A percentile compares a stretch with the other conserved stretches of the same genome.
phyloP scores from a whole-genome alignment of 2,113 vertebrate genomes.

The Paraplagusia blochii region DNA sequence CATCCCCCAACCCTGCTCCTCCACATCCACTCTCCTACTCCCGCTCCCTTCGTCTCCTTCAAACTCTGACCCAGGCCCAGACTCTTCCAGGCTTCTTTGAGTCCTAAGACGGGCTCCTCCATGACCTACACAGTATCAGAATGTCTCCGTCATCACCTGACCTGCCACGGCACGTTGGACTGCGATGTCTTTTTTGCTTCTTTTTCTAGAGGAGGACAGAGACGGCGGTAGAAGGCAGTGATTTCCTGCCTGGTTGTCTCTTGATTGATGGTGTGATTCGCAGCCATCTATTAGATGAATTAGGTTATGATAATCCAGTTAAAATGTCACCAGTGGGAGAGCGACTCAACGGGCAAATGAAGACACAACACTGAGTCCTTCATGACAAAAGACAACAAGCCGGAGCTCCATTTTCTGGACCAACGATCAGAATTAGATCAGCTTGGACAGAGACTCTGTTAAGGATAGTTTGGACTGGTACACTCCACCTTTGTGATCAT shows the following conservation, averaged over 20 bases:
- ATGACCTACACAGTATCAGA: neutral
- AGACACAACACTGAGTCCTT: neutral
- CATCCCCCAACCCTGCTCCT: conserved; percentile 21
- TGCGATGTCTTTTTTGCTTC: neutral
- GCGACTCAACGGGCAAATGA: conserved; percentile 2
- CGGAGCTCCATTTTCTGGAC: neutral
- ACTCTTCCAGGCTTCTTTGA: neutral
- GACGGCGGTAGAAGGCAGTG: conserved; percentile 10
- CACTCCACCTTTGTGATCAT: no score
- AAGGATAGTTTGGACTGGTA: no score
- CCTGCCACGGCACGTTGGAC: neutral
- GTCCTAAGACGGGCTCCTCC: neutral
- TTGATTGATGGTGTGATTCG: conserved; percentile 53
- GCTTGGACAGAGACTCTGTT: no score
- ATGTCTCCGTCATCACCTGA: conserved; percentile 2
- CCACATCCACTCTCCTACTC: conserved; percentile 10
- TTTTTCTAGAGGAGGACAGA: neutral
- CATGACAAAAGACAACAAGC: neutral
- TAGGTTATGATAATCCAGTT: conserved; percentile 61
- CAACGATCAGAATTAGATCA: no score
- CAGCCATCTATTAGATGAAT: conserved; percentile 58
- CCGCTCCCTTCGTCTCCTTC: no score
- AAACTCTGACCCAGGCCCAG: neutral
- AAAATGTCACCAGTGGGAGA: conserved; percentile 23
- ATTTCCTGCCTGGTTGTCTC: conserved; percentile 52